phyloP scores from a whole-genome alignment of 2,113 vertebrate species.

The Poicephalus gulielmi region DNA sequence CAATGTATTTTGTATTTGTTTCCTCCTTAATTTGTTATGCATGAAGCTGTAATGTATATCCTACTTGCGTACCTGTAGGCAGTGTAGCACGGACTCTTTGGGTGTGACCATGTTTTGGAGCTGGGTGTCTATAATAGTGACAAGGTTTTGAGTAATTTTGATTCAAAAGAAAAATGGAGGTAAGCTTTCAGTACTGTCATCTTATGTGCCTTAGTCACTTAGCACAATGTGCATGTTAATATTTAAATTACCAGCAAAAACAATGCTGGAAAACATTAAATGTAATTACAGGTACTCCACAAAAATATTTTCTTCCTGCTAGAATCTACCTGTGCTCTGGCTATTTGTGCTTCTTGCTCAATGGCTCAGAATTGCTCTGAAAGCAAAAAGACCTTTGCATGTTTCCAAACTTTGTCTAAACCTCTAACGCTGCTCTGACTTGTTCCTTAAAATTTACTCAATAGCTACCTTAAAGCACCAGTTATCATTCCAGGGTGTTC shows the following conservation, averaged over 20 bases:
- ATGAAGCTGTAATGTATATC: neutral
- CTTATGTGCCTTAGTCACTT: neutral
- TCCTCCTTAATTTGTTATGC: neutral
- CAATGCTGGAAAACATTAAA: neutral
- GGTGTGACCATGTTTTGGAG: neutral
- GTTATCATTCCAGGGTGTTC: neutral
- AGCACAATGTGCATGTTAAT: rapidly evolving
- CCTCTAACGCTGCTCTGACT: neutral
- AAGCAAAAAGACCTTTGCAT: neutral
- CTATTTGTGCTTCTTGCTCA: neutral
- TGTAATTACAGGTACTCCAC: rapidly evolving
- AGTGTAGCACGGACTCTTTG: neutral
- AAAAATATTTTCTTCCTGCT: neutral
- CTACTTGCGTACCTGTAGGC: neutral
- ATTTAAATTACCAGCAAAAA: neutral
- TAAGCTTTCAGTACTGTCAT: neutral
- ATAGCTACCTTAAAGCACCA: neutral
- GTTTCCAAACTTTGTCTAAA: neutral
- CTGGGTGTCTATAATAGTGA: neutral
- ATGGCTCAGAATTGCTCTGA: neutral
- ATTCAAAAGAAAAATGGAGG: neutral
- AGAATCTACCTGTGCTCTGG: neutral
- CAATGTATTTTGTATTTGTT: neutral
- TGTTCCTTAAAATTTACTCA: neutral
- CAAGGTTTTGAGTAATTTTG: neutral